phyloP scores from a whole-genome alignment of 2,888 invertebrate species.

The Aporophyla lueneburgensis region DNA sequence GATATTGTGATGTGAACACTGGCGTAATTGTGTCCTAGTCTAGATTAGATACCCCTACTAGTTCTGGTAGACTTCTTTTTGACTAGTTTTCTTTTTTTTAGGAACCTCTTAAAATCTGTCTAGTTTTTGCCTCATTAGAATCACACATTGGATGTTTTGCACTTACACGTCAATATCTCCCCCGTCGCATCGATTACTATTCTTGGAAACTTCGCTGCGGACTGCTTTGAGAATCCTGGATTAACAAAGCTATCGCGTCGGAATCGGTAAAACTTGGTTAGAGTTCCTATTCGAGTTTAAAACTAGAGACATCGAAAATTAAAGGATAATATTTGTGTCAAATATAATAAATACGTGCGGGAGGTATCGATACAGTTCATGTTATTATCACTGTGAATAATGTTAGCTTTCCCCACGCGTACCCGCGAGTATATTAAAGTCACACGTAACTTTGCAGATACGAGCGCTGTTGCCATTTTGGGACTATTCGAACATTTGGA shows the following conservation, averaged over 20 bases:
- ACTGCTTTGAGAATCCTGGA: not conserved
- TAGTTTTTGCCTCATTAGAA: slow-evolving; percentile 68
- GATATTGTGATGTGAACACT: slow-evolving; percentile 79
- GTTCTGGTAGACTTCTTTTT: slow-evolving; percentile 70
- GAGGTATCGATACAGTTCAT: slow-evolving; percentile 56
- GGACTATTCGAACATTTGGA: slow-evolving; percentile 78
- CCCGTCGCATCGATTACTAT: slow-evolving; percentile 35
- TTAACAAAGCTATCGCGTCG: not conserved
- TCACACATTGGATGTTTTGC: slow-evolving; percentile 74
- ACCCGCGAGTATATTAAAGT: slow-evolving; percentile 73
- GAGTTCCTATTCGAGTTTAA: not conserved
- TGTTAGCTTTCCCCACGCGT: slow-evolving; percentile 53
- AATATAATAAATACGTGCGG: slow-evolving; percentile 43
- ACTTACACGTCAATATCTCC: slow-evolving; percentile 72
- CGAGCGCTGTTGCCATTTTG: slow-evolving; percentile 79
- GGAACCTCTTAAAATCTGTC: slow-evolving; percentile 25
- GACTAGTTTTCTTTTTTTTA: slow-evolving; percentile 50
- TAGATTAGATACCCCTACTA: slow-evolving; percentile 75
- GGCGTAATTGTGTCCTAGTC: slow-evolving; percentile 85
- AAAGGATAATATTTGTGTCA: not conserved
- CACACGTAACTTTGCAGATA: slow-evolving; percentile 85
- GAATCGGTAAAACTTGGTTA: not conserved
- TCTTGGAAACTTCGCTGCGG: not conserved
- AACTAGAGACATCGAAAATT: not conserved
- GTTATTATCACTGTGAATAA: slow-evolving; percentile 48